These are phyloP conservation scores for Threskiornis aethiopicus DNA, from an alignment of 2,797 vertebrate species.

Conservation along the genomic window DNA sequence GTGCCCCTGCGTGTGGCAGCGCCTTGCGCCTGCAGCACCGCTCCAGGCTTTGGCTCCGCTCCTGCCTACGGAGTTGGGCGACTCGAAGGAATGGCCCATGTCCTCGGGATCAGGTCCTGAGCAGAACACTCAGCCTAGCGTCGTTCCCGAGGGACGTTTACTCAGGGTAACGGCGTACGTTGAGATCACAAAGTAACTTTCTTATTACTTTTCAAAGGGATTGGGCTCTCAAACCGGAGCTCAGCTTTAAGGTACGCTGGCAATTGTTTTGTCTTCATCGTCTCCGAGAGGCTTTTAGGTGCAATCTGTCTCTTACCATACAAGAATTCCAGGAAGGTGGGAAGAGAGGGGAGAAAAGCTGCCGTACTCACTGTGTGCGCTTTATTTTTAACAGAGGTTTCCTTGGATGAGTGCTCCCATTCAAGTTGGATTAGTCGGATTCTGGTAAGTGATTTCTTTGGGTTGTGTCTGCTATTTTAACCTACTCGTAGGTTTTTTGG, in stretches of 20 bases:
- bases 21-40: background rate
- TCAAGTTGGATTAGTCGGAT: constrained; percentile 95
- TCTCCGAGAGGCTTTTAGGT: background rate
- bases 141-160: background rate
- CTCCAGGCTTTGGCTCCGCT: background rate
- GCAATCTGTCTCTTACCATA: background rate
- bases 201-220: background rate
- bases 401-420: constrained; percentile 98
- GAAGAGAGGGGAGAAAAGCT: background rate
- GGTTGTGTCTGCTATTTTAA: background rate
- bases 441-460: constrained; percentile 87
- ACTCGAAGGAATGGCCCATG: background rate
- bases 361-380: background rate
- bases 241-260: background rate
- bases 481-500: background rate
- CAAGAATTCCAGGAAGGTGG: background rate
- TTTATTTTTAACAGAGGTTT: constrained; percentile 82
- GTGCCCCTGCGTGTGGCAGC: background rate
- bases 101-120: background rate
- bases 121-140: background rate
- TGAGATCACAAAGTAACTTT: background rate
- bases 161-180: background rate
- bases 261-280: background rate
- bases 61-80: background rate
- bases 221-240: background rate